Conservation (phyloP, 2,113 vertebrate species). For the Elephas maximus region DNA sequence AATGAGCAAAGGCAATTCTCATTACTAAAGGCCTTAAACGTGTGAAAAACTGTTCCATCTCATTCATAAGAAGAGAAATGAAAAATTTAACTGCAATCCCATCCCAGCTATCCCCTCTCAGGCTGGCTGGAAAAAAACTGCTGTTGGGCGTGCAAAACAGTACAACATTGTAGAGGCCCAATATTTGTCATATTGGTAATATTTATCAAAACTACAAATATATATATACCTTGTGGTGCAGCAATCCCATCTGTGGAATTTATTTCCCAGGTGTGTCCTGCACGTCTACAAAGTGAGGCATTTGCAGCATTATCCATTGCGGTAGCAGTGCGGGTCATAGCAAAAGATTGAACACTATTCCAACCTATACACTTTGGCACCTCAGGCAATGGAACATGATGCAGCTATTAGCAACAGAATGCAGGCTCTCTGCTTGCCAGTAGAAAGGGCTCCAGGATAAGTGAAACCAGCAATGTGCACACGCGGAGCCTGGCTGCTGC, state of each 20-base stretch:
- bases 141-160: background rate
- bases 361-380: background rate
- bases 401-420: background rate
- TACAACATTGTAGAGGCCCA: background rate
- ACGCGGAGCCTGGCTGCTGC: background rate
- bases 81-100: background rate
- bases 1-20: background rate
- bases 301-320: background rate
- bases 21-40: background rate
- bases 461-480: background rate
- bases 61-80: background rate
- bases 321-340: background rate
- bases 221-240: background rate
- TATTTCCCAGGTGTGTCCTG: background rate
- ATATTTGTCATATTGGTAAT: background rate
- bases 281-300: background rate
- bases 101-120: background rate
- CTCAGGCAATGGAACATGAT: background rate
- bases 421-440: background rate
- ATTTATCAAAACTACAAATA: conserved; percentile 26
- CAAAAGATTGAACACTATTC: background rate
- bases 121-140: background rate
- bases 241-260: conserved; percentile 26
- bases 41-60: background rate
- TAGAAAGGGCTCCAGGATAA: background rate